A percentile compares a stretch with the other conserved stretches of the same genome.
These are phyloP conservation scores for Drosophila prostipennis DNA, from an alignment of 2,888 invertebrate genomes.

Conservation along the genomic window DNA sequence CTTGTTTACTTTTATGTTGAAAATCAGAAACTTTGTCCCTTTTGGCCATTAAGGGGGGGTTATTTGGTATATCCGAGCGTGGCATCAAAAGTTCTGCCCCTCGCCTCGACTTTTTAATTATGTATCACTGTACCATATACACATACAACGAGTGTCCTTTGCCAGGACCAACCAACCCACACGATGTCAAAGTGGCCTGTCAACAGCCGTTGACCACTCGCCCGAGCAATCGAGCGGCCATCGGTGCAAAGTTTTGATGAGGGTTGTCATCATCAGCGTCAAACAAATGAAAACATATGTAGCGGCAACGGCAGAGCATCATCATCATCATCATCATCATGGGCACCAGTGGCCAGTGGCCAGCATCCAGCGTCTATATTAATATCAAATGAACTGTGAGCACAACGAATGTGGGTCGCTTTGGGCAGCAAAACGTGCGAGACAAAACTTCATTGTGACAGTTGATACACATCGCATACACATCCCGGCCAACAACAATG, in stretches of 20 bases:
- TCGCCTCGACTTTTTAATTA: slow-evolving; percentile 66
- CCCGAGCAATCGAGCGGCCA: slow-evolving; percentile 73
- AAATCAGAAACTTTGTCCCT: slow-evolving; percentile 68
- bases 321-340: slow-evolving; percentile 20
- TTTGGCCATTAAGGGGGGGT: slow-evolving; percentile 66
- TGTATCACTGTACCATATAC: slow-evolving; percentile 55
- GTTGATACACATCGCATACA: slow-evolving; percentile 33
- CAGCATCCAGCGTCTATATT: slow-evolving; percentile 56
- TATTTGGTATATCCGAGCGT: slow-evolving; percentile 53
- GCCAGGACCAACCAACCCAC: slow-evolving; percentile 18
- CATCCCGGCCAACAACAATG: slow-evolving; percentile 32
- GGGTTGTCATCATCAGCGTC: slow-evolving; percentile 77
- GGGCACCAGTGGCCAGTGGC: slow-evolving; percentile 17
- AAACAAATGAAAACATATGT: slow-evolving; percentile 79
- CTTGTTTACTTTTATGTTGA: slow-evolving; percentile 69
- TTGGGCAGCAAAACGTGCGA: slow-evolving; percentile 45
- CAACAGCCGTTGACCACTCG: slow-evolving; percentile 74
- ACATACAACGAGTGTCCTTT: slow-evolving; percentile 6
- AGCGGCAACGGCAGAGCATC: slow-evolving; percentile 57
- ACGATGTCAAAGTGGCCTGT: slow-evolving; percentile 71
- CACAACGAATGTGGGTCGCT: slow-evolving; percentile 49
- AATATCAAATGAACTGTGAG: slow-evolving; percentile 78
- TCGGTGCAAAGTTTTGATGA: slow-evolving; percentile 76
- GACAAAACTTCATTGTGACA: slow-evolving; percentile 54
- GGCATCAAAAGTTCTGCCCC: slow-evolving; percentile 65